Evolutionary conservation across 2,888 invertebrate species (phyloP), one percentile per base, ranked within the genome.

Genomic region (Lasioglossum marginatum): DNA sequence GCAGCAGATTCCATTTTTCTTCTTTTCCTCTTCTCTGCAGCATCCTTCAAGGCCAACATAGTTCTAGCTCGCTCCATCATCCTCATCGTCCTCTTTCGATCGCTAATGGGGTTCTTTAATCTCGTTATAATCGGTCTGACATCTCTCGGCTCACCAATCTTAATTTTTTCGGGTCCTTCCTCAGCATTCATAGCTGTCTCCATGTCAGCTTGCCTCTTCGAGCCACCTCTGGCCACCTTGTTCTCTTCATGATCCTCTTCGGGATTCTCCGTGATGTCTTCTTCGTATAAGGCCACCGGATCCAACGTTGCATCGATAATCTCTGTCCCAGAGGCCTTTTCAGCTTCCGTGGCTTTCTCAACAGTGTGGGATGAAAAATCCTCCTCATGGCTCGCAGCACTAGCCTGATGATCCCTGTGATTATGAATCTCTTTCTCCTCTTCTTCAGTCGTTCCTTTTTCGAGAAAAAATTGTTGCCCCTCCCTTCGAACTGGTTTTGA

Each of bases 1-100:
- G 89, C 63, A 79, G 43, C 1, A 80, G 14, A 45, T 14, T 45
- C 72, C 8, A 81, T 81, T 75, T 85, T 91, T 34, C 79, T 88
- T 2, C 72, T 23, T 70, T 74, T 90, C 63, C 68, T 89, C 16
- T 84, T 88, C 48, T 90, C 90, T 31, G 83, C 87, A 37, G 90
- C 86, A 40, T 86, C 90, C 23, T 37, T 86, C 57, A 90, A 45
- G 2, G 89, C 83, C 12, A 72, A 74, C 19, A 92, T 77, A 10
- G 89, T 81, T 68, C 87, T 91, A 0, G 88, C 43, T 77, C 85
- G 89, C 0, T 89, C 87, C 2, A 84, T 78, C 12, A 87, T 27
- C 8, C 48, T 27, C 27, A 23, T 63, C n/a, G 40, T 31, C 34
- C 10, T 68, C 8, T 19, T 8, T 12, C 31, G 66, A 14, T 19